phyloP scores from a whole-genome alignment of 92 coral and sea anemone species.

The Heteractis magnifica region DNA sequence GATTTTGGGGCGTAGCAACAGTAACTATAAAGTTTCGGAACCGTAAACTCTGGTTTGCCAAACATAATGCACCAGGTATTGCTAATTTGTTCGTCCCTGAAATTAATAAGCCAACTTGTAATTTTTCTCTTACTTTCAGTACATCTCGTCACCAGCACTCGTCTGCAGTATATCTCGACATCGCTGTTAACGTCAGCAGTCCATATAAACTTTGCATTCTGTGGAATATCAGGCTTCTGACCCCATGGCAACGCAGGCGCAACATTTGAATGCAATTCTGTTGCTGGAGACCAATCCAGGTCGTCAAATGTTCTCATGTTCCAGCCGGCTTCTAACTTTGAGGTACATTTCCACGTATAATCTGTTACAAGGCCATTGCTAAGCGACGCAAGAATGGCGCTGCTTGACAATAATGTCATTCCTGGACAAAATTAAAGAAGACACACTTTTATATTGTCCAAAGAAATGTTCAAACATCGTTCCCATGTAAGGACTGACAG shows the following conservation, averaged over 20 bases:
- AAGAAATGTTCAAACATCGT: neutral
- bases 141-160: conserved; percentile 34
- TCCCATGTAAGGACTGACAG: too few relatives aligned
- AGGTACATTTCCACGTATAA: conserved; percentile 55
- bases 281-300: conserved; percentile 55
- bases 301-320: conserved; percentile 57
- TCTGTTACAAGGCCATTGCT: conserved; percentile 65
- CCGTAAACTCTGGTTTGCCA: too few relatives aligned
- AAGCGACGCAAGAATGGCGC: conserved; percentile 61
- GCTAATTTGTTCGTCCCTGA: too few relatives aligned
- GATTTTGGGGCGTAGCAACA: too few relatives aligned
- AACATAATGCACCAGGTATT: too few relatives aligned
- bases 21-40: too few relatives aligned
- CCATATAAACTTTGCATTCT: conserved; percentile 69
- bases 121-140: conserved; percentile 39
- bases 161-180: conserved; percentile 60
- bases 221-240: conserved; percentile 29
- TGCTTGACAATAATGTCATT: neutral
- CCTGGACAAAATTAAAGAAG: neutral
- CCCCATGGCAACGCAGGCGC: conserved; percentile 46
- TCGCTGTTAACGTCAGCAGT: conserved; percentile 43
- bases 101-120: too few relatives aligned
- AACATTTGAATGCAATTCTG: conserved; percentile 26
- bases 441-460: neutral
- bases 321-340: conserved; percentile 47